Evolutionary conservation across 2,113 vertebrate species (phyloP), one percentile per base, ranked within the genome.

Genomic region (Procavia capensis): DNA sequence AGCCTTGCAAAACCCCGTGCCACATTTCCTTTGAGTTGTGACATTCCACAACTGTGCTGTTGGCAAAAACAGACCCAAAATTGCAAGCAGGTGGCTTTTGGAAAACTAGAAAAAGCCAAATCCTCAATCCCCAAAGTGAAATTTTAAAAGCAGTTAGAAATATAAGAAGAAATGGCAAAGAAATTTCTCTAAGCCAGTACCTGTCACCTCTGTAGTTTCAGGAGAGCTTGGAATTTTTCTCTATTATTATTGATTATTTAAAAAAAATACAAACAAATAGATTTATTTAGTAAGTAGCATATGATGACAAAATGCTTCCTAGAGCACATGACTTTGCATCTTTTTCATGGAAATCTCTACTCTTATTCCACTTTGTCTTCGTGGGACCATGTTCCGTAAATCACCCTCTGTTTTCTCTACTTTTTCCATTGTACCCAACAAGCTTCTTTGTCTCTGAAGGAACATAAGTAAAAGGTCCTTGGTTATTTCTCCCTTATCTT

Each of bases 81-180:
- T 68, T 82, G 45, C 36, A 91, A 94, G 89, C 39, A 85, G 11
- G 47, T 72, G 41, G 79, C 72, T 86, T 61, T 95, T 41, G 41
- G 31, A 93, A 96, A 93, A 87, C 54, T 10, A 47, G 17, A 50
- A 74, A 50, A 59, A 87, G 27, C 43, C 41, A 82, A 41, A 45
- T 81, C 57, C 75, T 68, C 41, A 1, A 84, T 87, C 17, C 61
- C 29, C 13, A 85, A 83, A 84, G 31, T 74, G 4, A 45, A 86
- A 85, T 61, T 64, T 74, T 88, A 16, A 95, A 97, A 70, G 17
- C 27, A 29, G 1, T 50, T 9, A 16, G 41, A 85, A 83, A 86
- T 78, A 47, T 93, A 84, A 70, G 59, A 72, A 75, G 63, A 89
- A 86, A 93, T 43, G 13, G 14, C 66, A 92, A 61, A 66, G 34